A percentile compares a stretch with the other conserved stretches of the same genome.
Evolutionary conservation across 2,113 vertebrate species (phyloP).

Genomic region (Seriola rivoliana): DNA sequence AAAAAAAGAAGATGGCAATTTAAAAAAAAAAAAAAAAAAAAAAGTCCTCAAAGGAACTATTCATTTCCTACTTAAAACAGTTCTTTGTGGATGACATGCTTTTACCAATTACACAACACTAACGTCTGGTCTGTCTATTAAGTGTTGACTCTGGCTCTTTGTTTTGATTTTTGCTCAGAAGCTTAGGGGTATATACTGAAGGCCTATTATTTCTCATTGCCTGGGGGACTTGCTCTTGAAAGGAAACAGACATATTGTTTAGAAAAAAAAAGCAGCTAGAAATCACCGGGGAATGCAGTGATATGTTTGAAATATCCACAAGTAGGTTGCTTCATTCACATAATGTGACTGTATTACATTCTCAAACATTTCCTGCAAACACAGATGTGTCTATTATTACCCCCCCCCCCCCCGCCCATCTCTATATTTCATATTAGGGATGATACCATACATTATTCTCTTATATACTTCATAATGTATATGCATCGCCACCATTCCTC

Average conservation of each 20-base stretch:
- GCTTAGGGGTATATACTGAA: conserved; percentile 51
- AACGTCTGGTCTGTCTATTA: conserved; percentile 69
- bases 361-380: conserved; percentile 27
- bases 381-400: conserved; percentile 7
- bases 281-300: conserved; percentile 39
- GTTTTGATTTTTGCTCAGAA: conserved; percentile 59
- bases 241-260: conserved; percentile 51
- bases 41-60: conserved; percentile 62
- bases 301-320: conserved; percentile 64
- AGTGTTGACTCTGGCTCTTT: conserved; percentile 62
- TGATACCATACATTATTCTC: conserved; percentile 4
- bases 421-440: conserved; percentile 4
- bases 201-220: conserved; percentile 59
- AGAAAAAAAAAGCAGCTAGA: conserved; percentile 41
- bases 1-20: conserved; percentile 37
- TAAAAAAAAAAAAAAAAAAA: conserved; percentile 26
- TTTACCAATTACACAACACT: conserved; percentile 71
- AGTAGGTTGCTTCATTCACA: conserved; percentile 40
- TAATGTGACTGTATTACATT: conserved; percentile 13
- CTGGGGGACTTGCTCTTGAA: conserved; percentile 69
- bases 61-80: conserved; percentile 65
- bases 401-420: neutral
- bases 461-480: conserved; percentile 15
- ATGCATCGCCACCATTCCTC: conserved; percentile 15
- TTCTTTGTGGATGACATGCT: conserved; percentile 59